Evolutionary conservation across 2,797 vertebrate species (phyloP).

Genomic region (Rhincodon typus): DNA sequence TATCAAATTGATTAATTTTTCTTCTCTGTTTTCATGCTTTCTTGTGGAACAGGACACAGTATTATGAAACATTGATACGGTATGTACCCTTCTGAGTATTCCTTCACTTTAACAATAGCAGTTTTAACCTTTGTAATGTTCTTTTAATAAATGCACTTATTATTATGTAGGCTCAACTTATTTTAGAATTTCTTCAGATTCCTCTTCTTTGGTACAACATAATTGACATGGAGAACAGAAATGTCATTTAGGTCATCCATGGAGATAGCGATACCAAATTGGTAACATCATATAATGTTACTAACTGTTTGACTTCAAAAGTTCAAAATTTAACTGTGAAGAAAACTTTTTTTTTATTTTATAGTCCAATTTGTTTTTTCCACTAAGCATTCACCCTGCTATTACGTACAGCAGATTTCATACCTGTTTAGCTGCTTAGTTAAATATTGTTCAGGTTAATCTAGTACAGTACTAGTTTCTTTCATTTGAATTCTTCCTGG

Average conservation of each 20-base stretch:
- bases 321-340: neutral
- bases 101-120: neutral
- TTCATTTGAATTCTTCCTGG: neutral
- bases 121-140: neutral
- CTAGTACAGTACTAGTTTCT: neutral
- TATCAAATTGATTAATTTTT: constrained; percentile 29
- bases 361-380: no score
- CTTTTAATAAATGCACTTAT: neutral
- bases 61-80: constrained; percentile 68
- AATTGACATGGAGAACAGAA: neutral
- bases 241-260: neutral
- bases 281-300: neutral
- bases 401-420: no score
- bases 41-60: constrained; percentile 64
- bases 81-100: constrained; percentile 52
- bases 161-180: neutral
- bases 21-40: constrained; percentile 45
- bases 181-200: constrained; percentile 42
- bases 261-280: no score
- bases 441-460: neutral
- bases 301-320: neutral
- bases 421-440: no score
- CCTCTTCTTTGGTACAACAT: constrained; percentile 39
- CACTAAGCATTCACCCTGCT: no score
- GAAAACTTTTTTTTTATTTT: neutral